Conservation (phyloP, 2,888 invertebrate species). For the Cabera pusaria region DNA sequence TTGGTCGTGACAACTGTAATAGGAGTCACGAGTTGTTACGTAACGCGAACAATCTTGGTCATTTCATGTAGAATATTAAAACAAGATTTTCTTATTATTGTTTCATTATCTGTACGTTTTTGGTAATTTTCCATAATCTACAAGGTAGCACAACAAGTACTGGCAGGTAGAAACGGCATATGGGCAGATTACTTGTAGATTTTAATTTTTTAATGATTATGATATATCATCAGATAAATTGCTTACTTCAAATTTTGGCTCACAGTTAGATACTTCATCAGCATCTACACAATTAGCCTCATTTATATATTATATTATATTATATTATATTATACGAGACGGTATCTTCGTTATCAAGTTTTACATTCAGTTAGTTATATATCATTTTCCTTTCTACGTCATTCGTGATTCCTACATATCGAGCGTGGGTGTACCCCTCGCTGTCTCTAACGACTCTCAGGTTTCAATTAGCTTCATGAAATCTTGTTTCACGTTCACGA, state of each 20-base stretch:
- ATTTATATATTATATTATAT: no score
- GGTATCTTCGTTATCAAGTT: no score
- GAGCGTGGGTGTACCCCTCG: conserved; percentile 26
- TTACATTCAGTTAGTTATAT: no score
- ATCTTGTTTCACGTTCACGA: conserved; percentile 34
- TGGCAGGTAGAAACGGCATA: no score
- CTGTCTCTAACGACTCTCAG: conserved; percentile 34
- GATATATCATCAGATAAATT: no score
- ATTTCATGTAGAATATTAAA: conserved; percentile 57
- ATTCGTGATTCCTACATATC: conserved; percentile 20
- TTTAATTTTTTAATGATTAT: no score
- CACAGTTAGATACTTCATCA: no score
- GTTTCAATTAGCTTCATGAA: conserved; percentile 49
- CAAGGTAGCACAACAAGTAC: no score
- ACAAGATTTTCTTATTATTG: conserved; percentile 37
- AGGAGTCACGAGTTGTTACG: conserved; percentile 80
- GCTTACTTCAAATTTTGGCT: no score
- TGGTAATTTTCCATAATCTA: conserved; percentile 29
- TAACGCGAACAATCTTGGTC: conserved; percentile 67
- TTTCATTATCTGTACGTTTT: conserved; percentile 31
- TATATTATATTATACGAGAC: no score
- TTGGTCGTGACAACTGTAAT: conserved; percentile 56
- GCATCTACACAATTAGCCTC: no score
- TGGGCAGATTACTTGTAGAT: no score
- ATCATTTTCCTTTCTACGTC: conserved; percentile 21